phyloP scores from a whole-genome alignment of 2,888 invertebrate species.

The Papilio demoleus region DNA sequence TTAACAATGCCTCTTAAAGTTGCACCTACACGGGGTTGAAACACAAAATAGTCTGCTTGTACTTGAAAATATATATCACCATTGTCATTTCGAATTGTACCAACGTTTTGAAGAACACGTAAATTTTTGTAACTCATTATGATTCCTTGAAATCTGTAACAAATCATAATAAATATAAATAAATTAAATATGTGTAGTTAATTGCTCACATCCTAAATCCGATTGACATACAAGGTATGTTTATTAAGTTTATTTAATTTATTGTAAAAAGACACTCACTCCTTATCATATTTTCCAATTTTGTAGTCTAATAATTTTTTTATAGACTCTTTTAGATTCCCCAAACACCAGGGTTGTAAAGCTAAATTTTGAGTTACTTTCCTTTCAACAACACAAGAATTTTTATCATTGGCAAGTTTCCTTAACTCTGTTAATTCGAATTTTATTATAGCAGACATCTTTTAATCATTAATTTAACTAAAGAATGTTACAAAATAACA shows the following conservation, averaged over 20 bases:
- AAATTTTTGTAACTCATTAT: conserved; percentile 87
- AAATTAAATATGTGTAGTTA: background rate
- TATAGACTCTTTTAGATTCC: conserved; percentile 82
- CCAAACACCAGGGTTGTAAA: conserved; percentile 85
- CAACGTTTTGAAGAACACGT: conserved; percentile 81
- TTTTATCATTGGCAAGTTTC: conserved; percentile 80
- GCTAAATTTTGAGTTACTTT: conserved; percentile 83
- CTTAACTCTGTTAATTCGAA: conserved; percentile 81
- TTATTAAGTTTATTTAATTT: too few species aligned
- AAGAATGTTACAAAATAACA: conserved; percentile 25
- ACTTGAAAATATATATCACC: conserved; percentile 86
- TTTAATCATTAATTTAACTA: conserved; percentile 32
- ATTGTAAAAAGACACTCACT: too few species aligned
- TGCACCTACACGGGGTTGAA: conserved; percentile 84
- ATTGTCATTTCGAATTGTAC: conserved; percentile 85
- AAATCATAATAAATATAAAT: background rate
- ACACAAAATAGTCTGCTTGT: conserved; percentile 87
- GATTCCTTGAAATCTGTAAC: conserved; percentile 86
- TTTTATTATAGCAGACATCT: conserved; percentile 79
- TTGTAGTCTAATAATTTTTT: conserved; percentile 83
- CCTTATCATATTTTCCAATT: conserved; percentile 85
- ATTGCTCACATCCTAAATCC: too few species aligned
- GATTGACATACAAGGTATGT: too few species aligned
- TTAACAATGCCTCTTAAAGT: conserved; percentile 86
- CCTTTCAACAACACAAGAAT: conserved; percentile 83